Evolutionary conservation across 2,113 vertebrate genomes (phyloP), one percentile per base, ranked within the genome.

Genomic region (Nycticorax nycticorax): DNA sequence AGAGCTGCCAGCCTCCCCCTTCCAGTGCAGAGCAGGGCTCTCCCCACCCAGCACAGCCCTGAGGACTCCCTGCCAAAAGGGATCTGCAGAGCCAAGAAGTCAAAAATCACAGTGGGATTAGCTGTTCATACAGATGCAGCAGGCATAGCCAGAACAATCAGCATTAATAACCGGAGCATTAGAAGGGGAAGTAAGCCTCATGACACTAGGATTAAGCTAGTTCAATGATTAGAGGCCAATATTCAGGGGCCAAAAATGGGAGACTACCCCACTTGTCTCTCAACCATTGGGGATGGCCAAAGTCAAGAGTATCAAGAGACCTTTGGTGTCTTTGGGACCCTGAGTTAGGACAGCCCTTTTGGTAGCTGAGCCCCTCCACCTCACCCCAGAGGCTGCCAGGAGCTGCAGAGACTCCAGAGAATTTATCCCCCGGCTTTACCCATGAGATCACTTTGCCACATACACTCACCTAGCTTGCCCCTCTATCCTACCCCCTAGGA

Each of bases 1-100:
- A 81, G 84, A 62, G 63, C 55, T 10, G 10, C 3, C 33, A 78
- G 43, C 28, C 60, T 50, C 39, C 85, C 41, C 17, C 69, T 47
- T 16, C 14, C 62, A 1, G 0, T 22, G 59, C 78, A 72, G 17
- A 63, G 52, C n/a, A 8, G 0, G 1, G 85, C 73, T 60, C 73
- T 81, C 21, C 24, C 60, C 62, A 53, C 24, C 62, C 55, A 48
- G 59, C 5, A 4, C 5, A 0, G 83, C 83, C 76, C 74, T 1
- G 14, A 50, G 73, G 53, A 74, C 56, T 45, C 60, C 18, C 48
- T 60, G 77, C 88, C 63, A 64, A 77, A 77, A 81, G 59, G 63
- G 10, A 37, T 20, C 6, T 6, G 24, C 72, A 48, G 45, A 76
- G 67, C 67, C 79, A 62, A 64, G 24, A 18, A 63, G 37, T 19